Conservation (phyloP, 2,797 vertebrate species). For the Manis javanica region DNA sequence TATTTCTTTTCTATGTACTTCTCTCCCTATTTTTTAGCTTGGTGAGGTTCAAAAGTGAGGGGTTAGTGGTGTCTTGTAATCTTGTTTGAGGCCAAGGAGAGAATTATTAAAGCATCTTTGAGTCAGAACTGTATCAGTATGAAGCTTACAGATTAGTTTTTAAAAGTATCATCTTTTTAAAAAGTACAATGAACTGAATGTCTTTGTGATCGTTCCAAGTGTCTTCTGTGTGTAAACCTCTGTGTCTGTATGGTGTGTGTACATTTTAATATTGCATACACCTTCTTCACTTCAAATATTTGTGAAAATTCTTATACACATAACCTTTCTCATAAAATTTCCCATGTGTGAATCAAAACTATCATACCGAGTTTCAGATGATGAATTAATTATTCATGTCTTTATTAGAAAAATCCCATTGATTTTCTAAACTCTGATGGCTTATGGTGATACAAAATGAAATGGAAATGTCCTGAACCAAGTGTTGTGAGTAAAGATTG, state of each 20-base stretch:
- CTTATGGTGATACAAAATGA: slow-evolving; percentile 9
- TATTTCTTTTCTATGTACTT: too few relatives aligned
- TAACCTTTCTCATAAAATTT: not conserved
- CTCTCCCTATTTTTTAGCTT: not conserved
- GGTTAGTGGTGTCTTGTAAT: not conserved
- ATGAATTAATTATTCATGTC: not conserved
- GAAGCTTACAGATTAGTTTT: not conserved
- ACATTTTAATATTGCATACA: not conserved
- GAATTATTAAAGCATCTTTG: not conserved
- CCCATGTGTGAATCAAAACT: slow-evolving; percentile 31
- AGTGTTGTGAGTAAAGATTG: slow-evolving; percentile 32
- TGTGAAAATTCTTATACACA: not conserved
- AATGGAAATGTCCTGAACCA: slow-evolving; percentile 8
- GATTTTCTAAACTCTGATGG: not conserved
- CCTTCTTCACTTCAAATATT: slow-evolving; percentile 27
- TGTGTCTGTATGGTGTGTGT: not conserved
- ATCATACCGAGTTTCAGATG: not conserved
- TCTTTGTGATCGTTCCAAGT: not conserved
- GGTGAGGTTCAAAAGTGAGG: not conserved
- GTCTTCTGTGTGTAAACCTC: slow-evolving; percentile 2
- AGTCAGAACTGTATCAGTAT: not conserved
- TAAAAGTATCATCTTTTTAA: not conserved
- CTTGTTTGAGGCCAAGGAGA: slow-evolving; percentile 17
- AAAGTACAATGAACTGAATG: not conserved
- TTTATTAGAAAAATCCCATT: slow-evolving; percentile 29